phyloP scores from a whole-genome alignment of 1,140 invertebrate genomes.

The Goniozus legneri region DNA sequence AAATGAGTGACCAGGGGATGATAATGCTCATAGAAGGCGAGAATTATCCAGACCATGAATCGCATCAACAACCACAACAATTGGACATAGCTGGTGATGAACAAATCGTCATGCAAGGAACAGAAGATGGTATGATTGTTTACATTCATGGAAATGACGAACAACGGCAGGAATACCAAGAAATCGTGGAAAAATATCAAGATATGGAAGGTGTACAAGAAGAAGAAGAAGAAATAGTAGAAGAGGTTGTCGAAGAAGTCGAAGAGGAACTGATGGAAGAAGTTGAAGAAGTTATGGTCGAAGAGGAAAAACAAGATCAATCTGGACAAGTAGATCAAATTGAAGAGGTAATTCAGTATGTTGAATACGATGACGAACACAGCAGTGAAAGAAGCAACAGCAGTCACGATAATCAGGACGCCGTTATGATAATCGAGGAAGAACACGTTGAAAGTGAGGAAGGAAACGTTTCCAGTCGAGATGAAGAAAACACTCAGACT shows the following conservation, averaged over 20 bases:
- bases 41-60: constrained; percentile 28
- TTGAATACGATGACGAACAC: constrained; percentile 44
- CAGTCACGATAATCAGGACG: constrained; percentile 29
- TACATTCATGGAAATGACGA: constrained; percentile 44
- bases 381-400: constrained; percentile 26
- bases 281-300: constrained; percentile 30
- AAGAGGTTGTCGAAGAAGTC: constrained; percentile 36
- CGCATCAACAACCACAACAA: constrained; percentile 36
- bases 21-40: constrained; percentile 45
- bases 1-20: constrained; percentile 39
- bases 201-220: constrained; percentile 26
- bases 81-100: constrained; percentile 34
- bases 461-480: constrained; percentile 12
- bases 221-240: constrained; percentile 32
- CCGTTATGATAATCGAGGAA: constrained; percentile 44
- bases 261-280: constrained; percentile 20
- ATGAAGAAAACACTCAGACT: neutral
- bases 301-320: constrained; percentile 22
- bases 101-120: constrained; percentile 42
- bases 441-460: constrained; percentile 34
- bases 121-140: constrained; percentile 43
- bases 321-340: constrained; percentile 25
- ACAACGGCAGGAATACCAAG: constrained; percentile 23
- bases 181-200: constrained; percentile 24
- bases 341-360: constrained; percentile 46